Evolutionary conservation across 2,797 vertebrate genomes (phyloP).

Genomic region (Tenualosa ilisha): DNA sequence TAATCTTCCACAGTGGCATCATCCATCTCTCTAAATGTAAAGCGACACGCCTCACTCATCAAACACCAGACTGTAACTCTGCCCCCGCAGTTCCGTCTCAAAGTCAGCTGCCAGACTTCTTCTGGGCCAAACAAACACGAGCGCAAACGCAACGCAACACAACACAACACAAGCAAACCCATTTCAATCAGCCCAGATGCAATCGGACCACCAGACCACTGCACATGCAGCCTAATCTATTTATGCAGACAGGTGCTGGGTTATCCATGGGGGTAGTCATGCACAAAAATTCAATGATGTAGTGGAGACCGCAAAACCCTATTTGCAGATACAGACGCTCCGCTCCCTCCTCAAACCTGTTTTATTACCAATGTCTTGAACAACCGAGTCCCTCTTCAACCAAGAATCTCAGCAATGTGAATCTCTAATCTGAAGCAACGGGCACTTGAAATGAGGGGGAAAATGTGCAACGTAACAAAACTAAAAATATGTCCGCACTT

Average conservation of each 20-base stretch:
- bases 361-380: background rate
- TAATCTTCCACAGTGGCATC: background rate
- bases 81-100: background rate
- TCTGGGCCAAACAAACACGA: background rate
- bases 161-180: background rate
- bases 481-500: background rate
- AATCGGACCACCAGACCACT: background rate
- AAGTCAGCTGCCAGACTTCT: background rate
- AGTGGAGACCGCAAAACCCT: background rate
- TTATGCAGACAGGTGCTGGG: background rate
- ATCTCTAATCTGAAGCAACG: background rate
- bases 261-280: background rate
- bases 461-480: background rate
- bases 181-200: conserved; percentile 27
- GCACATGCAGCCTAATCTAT: background rate
- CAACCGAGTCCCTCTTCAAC: background rate
- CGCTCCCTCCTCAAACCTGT: background rate
- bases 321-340: background rate
- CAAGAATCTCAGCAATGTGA: background rate
- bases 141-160: background rate
- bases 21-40: background rate
- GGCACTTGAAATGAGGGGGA: background rate
- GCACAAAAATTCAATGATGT: background rate
- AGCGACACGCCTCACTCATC: background rate
- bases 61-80: background rate